Evolutionary conservation across 2,797 vertebrate species (phyloP).

Genomic region (Astyanax mexicanus): DNA sequence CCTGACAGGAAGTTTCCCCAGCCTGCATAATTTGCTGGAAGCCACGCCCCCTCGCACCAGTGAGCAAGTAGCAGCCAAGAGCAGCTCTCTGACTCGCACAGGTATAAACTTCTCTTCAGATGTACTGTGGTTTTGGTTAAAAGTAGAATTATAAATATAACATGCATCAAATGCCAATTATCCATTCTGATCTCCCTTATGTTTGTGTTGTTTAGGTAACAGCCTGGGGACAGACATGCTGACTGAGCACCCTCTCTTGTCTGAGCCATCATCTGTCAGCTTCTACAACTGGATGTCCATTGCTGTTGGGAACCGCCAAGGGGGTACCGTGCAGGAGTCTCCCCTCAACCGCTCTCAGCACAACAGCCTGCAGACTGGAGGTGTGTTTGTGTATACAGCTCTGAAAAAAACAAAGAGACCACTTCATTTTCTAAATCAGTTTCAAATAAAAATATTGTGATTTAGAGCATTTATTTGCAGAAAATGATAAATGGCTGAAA

Average conservation of each 20-base stretch:
- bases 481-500: no score
- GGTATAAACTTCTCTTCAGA: constrained; percentile 72
- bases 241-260: constrained; percentile 93
- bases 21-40: constrained; percentile 95
- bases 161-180: not conserved
- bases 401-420: no score
- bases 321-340: constrained; percentile 86
- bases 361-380: constrained; percentile 88
- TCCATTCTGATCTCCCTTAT: not conserved
- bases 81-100: constrained; percentile 91
- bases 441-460: no score
- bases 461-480: no score
- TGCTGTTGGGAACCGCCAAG: constrained; percentile 91
- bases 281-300: constrained; percentile 99
- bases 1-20: constrained; percentile 95
- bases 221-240: constrained; percentile 89
- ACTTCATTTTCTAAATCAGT: no score
- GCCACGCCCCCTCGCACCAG: constrained; percentile 88
- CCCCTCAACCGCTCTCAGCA: constrained; percentile 87
- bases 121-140: constrained; percentile 11
- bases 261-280: constrained; percentile 94
- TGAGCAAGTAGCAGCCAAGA: constrained; percentile 84
- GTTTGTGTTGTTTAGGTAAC: constrained; percentile 79
- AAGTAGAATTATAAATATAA: constrained; percentile 7
- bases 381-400: constrained; percentile 25